Conservation (phyloP, 2,888 invertebrate genomes). For the Cryptocheilus praepositus region DNA sequence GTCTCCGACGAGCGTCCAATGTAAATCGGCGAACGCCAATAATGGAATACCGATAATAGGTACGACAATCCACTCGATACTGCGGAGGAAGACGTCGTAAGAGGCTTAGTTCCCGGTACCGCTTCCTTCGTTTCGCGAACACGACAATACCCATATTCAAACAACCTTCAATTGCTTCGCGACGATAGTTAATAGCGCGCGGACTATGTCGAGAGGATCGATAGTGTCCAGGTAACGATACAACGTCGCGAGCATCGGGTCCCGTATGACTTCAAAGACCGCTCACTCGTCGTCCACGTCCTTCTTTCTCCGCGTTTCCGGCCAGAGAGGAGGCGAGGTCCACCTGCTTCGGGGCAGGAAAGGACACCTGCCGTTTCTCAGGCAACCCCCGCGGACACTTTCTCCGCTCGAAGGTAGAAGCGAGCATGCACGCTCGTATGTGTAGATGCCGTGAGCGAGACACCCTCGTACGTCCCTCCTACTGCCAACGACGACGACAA, state of each 20-base stretch:
- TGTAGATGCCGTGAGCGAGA: background rate
- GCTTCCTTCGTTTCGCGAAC: background rate
- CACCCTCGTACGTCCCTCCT: slow-evolving; percentile 11
- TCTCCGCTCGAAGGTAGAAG: slow-evolving; percentile 6
- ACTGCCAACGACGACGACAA: slow-evolving; percentile 13
- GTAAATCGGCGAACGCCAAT: too few relatives aligned
- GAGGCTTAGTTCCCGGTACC: too few relatives aligned
- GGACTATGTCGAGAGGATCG: slow-evolving; percentile 1
- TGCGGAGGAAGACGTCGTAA: too few relatives aligned
- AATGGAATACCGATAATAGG: too few relatives aligned
- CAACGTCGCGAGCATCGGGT: background rate
- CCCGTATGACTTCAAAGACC: background rate
- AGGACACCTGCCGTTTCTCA: slow-evolving; percentile 46
- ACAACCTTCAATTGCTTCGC: slow-evolving; percentile 6
- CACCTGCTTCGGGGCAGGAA: slow-evolving; percentile 35
- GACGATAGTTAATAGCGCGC: background rate
- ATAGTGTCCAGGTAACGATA: background rate
- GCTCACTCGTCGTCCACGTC: slow-evolving; percentile 13
- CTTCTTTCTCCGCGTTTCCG: slow-evolving; percentile 24
- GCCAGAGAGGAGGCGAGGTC: slow-evolving; percentile 16
- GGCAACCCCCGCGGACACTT: slow-evolving; percentile 41
- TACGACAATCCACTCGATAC: too few relatives aligned
- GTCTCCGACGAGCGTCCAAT: too few relatives aligned
- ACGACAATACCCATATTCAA: slow-evolving; percentile 6
- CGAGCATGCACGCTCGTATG: slow-evolving; percentile 2